These are phyloP conservation scores for Lacanobia wlatinum DNA, from an alignment of 2,888 invertebrate species.

Conservation along the genomic window DNA sequence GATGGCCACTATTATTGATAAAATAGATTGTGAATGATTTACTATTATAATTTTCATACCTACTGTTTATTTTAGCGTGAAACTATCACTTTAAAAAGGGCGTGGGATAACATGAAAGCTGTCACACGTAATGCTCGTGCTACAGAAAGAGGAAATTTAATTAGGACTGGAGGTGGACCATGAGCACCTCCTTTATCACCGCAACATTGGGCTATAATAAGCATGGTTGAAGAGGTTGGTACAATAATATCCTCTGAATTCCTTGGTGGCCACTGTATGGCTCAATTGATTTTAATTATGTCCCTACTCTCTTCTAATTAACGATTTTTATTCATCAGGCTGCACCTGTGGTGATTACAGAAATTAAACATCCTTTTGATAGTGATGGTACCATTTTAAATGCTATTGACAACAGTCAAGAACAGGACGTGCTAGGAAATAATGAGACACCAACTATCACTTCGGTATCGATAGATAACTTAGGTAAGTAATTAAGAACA, in stretches of 20 bases:
- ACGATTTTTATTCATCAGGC: conserved; percentile 13
- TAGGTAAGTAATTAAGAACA: conserved; percentile 1
- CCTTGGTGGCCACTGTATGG: not conserved
- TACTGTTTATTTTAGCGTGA: conserved; percentile 30
- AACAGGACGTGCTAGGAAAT: not conserved
- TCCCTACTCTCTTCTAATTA: not conserved
- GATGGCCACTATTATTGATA: conserved; percentile 2
- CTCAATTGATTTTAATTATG: not conserved
- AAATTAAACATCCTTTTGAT: conserved; percentile 4
- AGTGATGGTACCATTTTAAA: conserved; percentile 13
- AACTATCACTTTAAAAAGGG: conserved; percentile 33
- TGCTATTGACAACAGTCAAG: not conserved
- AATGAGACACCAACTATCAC: not conserved
- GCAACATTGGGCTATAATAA: conserved; percentile 27
- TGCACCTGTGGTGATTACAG: not conserved
- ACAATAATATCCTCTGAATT: conserved; percentile 14
- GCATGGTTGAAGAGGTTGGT: conserved; percentile 39
- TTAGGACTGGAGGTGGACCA: conserved; percentile 23
- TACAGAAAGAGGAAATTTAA: conserved; percentile 1
- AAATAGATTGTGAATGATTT: conserved; percentile 1
- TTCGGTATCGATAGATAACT: not conserved
- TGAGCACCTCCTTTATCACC: not conserved
- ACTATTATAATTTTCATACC: not conserved
- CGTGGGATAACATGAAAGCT: conserved; percentile 42
- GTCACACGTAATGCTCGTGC: conserved; percentile 18